phyloP scores from a whole-genome alignment of 1,140 invertebrate species.

The Sarcophaga peregrina region DNA sequence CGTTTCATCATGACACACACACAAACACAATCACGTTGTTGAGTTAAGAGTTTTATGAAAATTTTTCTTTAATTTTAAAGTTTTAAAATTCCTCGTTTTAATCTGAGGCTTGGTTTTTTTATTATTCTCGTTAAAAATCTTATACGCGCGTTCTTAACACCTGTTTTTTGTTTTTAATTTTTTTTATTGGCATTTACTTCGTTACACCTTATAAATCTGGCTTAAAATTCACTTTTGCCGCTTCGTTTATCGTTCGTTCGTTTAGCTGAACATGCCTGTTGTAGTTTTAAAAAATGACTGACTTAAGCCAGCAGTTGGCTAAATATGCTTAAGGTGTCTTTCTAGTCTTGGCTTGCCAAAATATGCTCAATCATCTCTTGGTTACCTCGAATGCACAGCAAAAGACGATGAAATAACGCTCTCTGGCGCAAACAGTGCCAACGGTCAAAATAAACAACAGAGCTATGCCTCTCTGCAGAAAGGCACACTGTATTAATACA shows the following conservation, averaged over 20 bases:
- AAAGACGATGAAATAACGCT: no score
- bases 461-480: no score
- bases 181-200: no score
- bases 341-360: slow-evolving; percentile 11
- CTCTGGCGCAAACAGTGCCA: no score
- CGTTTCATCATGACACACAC: slow-evolving; percentile 20
- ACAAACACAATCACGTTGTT: neutral
- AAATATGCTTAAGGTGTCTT: slow-evolving; percentile 15
- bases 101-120: neutral
- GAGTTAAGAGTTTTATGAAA: neutral
- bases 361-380: slow-evolving; percentile 5
- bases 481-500: no score
- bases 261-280: neutral
- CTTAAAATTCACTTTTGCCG: neutral
- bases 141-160: neutral
- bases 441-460: no score
- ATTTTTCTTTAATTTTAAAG: neutral
- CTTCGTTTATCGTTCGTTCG: neutral
- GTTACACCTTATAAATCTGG: no score
- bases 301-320: neutral
- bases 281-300: slow-evolving; percentile 19
- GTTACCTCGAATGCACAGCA: no score
- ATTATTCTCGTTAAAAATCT: neutral
- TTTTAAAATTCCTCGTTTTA: neutral
- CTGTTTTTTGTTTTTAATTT: neutral